Evolutionary conservation across 1,140 invertebrate species (phyloP).

Genomic region (Stenopsyche tienmushanensis): DNA sequence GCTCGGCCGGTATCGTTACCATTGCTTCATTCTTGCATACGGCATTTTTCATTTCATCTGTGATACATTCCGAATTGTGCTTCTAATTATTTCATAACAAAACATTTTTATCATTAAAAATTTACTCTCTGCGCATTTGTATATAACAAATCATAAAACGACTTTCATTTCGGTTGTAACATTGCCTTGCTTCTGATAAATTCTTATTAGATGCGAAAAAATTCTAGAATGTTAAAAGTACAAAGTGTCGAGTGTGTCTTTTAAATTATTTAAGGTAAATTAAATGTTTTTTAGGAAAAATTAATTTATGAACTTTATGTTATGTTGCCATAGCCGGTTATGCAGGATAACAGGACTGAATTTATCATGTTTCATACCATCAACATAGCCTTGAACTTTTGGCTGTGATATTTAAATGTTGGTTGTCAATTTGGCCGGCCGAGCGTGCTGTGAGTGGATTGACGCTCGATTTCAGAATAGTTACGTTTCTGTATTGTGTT

Average conservation of each 20-base stretch:
- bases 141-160: too few relatives aligned
- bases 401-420: conserved; percentile 42
- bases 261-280: conserved; percentile 38
- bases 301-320: conserved; percentile 36
- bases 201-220: too few relatives aligned
- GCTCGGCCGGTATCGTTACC: conserved; percentile 37
- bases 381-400: conserved; percentile 41
- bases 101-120: not conserved
- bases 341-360: conserved; percentile 24
- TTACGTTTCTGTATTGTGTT: conserved; percentile 30
- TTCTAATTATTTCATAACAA: not conserved
- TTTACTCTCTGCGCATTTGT: not conserved
- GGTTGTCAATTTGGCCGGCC: conserved; percentile 42
- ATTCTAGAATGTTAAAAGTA: too few relatives aligned
- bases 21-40: conserved; percentile 18
- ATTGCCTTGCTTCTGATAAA: too few relatives aligned
- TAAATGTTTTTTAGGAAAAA: conserved; percentile 31
- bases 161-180: too few relatives aligned
- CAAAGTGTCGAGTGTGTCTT: conserved; percentile 41
- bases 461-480: conserved; percentile 33
- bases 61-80: conserved; percentile 32
- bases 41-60: conserved; percentile 30
- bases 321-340: conserved; percentile 39
- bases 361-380: conserved; percentile 37
- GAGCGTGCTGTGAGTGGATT: conserved; percentile 38